Evolutionary conservation across 2,888 invertebrate species (phyloP).

Genomic region (Smittia sp.): DNA sequence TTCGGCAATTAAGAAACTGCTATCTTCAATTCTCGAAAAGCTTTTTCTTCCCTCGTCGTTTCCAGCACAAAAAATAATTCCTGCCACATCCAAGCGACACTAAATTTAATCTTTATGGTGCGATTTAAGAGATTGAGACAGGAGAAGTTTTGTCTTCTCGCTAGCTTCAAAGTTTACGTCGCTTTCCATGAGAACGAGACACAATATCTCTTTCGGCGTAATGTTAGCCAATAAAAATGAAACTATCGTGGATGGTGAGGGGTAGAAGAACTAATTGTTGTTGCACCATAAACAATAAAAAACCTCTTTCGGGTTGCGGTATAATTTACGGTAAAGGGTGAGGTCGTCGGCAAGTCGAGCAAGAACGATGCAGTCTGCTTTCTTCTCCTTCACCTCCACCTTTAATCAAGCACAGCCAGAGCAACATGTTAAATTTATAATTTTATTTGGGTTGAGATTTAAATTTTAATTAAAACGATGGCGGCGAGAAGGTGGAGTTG

Average conservation of each 20-base stretch:
- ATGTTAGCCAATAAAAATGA: conserved; percentile 29
- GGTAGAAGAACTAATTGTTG: conserved; percentile 35
- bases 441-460: conserved; percentile 18
- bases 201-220: conserved; percentile 21
- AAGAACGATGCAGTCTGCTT: neutral
- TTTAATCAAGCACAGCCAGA: neutral
- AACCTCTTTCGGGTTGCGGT: conserved; percentile 4
- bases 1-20: too few species aligned
- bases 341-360: neutral
- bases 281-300: conserved; percentile 37
- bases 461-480: conserved; percentile 37
- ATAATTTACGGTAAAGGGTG: neutral
- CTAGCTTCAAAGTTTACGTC: neutral
- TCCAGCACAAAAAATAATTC: neutral
- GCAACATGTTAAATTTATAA: conserved; percentile 16
- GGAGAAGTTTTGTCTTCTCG: neutral
- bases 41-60: neutral
- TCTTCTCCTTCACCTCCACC: neutral
- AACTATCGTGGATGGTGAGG: neutral
- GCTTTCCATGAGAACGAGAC: conserved; percentile 5
- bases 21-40: neutral
- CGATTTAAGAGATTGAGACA: conserved; percentile 27
- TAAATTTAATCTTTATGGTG: conserved; percentile 35
- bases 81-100: conserved; percentile 9
- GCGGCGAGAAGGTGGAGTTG: too few species aligned